These are phyloP conservation scores for Osmoderma eremita DNA, from an alignment of 2,888 invertebrate genomes.

Conservation along the genomic window DNA sequence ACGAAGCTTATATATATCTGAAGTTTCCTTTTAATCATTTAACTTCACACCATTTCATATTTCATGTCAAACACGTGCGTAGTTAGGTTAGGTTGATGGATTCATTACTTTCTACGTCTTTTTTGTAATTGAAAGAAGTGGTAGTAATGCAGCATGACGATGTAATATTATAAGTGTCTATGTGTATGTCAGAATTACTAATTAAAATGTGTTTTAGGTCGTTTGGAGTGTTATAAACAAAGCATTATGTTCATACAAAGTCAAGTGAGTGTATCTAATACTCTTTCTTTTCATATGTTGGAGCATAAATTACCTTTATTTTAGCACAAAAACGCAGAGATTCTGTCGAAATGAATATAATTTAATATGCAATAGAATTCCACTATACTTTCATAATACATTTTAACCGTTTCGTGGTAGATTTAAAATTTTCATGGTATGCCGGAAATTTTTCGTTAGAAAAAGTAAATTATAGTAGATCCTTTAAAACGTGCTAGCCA, in stretches of 20 bases:
- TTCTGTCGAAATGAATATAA: conserved; percentile 99
- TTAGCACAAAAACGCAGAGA: conserved; percentile 89
- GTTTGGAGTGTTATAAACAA: conserved; percentile 98
- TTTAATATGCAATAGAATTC: conserved; percentile 92
- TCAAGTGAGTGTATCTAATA: conserved; percentile 77
- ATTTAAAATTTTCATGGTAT: no score
- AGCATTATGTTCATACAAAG: conserved; percentile 97
- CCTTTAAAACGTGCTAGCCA: no score
- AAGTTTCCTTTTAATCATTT: no score
- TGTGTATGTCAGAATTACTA: not conserved
- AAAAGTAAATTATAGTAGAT: no score
- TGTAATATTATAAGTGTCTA: conserved; percentile 67
- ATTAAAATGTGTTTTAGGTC: conserved; percentile 71
- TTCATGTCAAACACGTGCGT: not conserved
- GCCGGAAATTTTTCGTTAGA: no score
- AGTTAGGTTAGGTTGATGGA: conserved; percentile 21
- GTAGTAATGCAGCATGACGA: conserved; percentile 87
- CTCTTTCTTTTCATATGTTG: no score
- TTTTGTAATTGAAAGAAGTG: not conserved
- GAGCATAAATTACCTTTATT: no score
- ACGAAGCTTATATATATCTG: no score
- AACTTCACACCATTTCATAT: no score
- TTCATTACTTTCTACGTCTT: not conserved
- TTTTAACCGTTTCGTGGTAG: no score
- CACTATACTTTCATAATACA: no score